Evolutionary conservation across 2,113 vertebrate genomes (phyloP).

Genomic region (Microtus oregoni): DNA sequence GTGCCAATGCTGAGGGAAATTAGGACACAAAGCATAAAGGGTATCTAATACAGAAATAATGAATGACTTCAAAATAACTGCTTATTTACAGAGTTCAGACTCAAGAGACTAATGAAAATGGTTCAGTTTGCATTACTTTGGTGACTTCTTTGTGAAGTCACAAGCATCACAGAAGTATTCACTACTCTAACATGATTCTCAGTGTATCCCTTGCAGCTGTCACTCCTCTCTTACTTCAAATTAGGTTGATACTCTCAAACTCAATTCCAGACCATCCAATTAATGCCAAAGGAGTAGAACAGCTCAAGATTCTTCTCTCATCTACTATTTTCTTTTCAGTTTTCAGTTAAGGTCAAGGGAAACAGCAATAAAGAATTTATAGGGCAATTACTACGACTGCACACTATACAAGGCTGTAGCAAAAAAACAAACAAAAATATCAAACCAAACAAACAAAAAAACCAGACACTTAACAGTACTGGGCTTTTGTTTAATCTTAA

Average conservation of each 20-base stretch:
- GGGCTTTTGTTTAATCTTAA: not conserved
- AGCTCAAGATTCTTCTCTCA: conserved; percentile 13
- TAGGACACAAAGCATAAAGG: not conserved
- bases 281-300: conserved; percentile 16
- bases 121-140: conserved; percentile 10
- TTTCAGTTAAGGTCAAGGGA: not conserved
- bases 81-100: conserved; percentile 19
- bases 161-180: not conserved
- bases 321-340: conserved; percentile 30
- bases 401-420: not conserved
- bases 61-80: not conserved
- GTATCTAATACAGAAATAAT: not conserved
- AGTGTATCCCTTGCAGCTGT: not conserved
- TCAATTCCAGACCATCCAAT: not conserved
- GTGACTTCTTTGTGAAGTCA: not conserved
- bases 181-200: not conserved
- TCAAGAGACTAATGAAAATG: conserved; percentile 19
- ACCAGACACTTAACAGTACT: not conserved
- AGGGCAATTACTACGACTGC: not conserved
- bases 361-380: conserved; percentile 7
- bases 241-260: not conserved
- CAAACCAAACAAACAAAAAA: too few species aligned
- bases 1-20: not conserved
- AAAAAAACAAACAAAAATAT: not conserved
- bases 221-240: conserved; percentile 14